Percentiles rank a stretch among this genome's conserved stretches.
Evolutionary conservation across 1,140 invertebrate genomes (phyloP).

Genomic region (Meloidogyne chitwoodi): DNA sequence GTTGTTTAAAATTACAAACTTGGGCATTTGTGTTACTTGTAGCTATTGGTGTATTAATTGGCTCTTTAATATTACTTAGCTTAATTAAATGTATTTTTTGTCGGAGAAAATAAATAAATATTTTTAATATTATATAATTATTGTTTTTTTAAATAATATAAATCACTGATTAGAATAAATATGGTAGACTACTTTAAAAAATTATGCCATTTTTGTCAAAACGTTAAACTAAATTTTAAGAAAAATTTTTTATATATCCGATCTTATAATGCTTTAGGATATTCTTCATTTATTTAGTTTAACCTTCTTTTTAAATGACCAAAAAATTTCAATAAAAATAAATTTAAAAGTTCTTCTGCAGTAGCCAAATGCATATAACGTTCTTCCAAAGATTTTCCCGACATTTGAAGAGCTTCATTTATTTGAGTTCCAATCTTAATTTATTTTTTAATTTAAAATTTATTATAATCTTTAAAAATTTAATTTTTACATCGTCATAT

Average conservation of each 20-base stretch:
- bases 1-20: conserved; percentile 15
- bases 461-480: too few relatives aligned
- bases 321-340: too few relatives aligned
- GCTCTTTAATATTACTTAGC: conserved; percentile 3
- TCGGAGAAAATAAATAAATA: conserved; percentile 17
- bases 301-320: too few relatives aligned
- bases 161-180: too few relatives aligned
- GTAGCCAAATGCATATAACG: conserved; percentile 35
- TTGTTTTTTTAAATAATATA: too few relatives aligned
- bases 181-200: too few relatives aligned
- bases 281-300: too few relatives aligned
- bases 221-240: too few relatives aligned
- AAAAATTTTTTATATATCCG: too few relatives aligned
- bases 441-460: background rate
- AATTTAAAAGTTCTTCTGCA: conserved; percentile 42
- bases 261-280: too few relatives aligned
- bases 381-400: conserved; percentile 31
- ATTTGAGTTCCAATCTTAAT: conserved; percentile 31
- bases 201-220: too few relatives aligned
- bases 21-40: conserved; percentile 24
- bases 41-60: conserved; percentile 16
- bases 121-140: background rate
- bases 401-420: conserved; percentile 21
- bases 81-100: conserved; percentile 21
- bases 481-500: conserved; percentile 1